phyloP scores from a whole-genome alignment of 1,140 invertebrate genomes.

The Mactra quadrangularis region DNA sequence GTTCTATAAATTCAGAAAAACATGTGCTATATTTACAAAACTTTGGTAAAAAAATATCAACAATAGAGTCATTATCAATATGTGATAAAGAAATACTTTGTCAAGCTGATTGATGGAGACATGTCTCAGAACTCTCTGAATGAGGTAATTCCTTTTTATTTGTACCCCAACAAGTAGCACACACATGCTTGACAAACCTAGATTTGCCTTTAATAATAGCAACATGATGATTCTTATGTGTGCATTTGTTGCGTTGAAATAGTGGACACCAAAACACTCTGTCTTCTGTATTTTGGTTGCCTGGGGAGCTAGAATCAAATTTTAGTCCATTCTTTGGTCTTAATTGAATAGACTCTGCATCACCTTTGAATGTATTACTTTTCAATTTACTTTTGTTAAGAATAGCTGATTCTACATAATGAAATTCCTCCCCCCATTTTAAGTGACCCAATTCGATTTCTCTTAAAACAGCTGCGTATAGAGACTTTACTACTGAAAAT shows the following conservation, averaged over 20 bases:
- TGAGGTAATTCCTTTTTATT: slow-evolving; percentile 28
- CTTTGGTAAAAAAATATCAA: not conserved
- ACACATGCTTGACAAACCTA: not conserved
- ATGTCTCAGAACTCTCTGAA: slow-evolving; percentile 32
- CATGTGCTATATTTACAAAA: not conserved
- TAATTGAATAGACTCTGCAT: not conserved
- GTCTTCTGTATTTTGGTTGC: too few relatives aligned
- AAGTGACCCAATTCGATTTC: too few relatives aligned
- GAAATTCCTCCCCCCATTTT: too few relatives aligned
- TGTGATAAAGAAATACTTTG: not conserved
- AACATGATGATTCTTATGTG: not conserved
- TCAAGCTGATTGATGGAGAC: slow-evolving; percentile 4
- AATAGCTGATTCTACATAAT: too few relatives aligned
- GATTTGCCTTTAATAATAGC: not conserved
- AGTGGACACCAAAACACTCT: too few relatives aligned
- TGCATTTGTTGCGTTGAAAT: slow-evolving; percentile 7
- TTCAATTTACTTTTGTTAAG: too few relatives aligned
- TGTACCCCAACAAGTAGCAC: slow-evolving; percentile 16
- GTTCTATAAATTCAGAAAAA: too few relatives aligned
- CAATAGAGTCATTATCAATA: not conserved
- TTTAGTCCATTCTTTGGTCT: too few relatives aligned
- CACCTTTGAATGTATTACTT: too few relatives aligned
- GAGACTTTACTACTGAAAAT: too few relatives aligned
- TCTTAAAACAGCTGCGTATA: too few relatives aligned
- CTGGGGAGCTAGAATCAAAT: too few relatives aligned